Evolutionary conservation across 2,888 invertebrate genomes (phyloP), one percentile per base, ranked within the genome.

Genomic region (Ariolimax columbianus): DNA sequence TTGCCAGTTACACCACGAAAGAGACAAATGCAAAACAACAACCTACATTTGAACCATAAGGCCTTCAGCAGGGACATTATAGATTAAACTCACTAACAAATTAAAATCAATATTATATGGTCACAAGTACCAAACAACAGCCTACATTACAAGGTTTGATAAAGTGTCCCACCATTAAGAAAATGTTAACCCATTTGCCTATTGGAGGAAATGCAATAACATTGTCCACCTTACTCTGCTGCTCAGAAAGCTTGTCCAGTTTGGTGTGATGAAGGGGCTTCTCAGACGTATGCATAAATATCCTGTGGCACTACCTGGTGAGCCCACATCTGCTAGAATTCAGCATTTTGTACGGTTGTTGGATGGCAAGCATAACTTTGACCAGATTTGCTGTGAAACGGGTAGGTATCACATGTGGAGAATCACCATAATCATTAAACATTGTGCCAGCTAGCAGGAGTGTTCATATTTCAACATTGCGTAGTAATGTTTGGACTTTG

Each of bases 301-400:
- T 89, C 95, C 95, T 0, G 89, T 95, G 6, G 92, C 92, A 81
- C 85, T 94, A 30, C 91, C 91, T 1, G 87, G 86, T n/a, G 88
- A 89, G 11, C 51, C 85, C 26, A 88, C 83, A 9, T 77, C 87
- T 2, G 40, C 86, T 0, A 66, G 88, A 43, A 89, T 89, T 36
- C 89, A 90, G 72, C 87, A 91, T 7, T 87, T 95, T 40, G 91
- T 93, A 77, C 90, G 91, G 30, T 93, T 97, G 91, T 97, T 98
- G 92, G 97, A 97, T 73, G 98, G 98, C 0, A 95, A 95, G 0
- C 96, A 96, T 88, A 97, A 96, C 93, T 96, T 97, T 85, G 98
- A 98, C 94, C 97, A 98, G 94, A 98, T 98, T 91, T 98, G 98
- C 94, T 97, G 97, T 92, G 95, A 96, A 85, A 96, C 97, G 19